Evolutionary conservation across 2,113 vertebrate species (phyloP).

Genomic region (Eonycteris spelaea): DNA sequence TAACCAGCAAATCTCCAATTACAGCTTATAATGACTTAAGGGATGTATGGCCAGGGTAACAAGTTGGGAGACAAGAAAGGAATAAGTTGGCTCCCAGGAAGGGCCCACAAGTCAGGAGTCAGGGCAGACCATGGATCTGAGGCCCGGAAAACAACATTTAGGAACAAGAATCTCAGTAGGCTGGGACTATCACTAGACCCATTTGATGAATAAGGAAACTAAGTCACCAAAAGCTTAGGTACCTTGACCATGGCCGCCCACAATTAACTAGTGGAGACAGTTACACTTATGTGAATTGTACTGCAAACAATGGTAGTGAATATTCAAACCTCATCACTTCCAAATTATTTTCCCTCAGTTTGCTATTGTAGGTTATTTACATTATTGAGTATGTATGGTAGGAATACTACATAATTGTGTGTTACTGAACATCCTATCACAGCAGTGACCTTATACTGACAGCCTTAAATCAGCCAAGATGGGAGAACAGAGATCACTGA

Average conservation of each 20-base stretch:
- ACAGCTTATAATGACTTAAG: background rate
- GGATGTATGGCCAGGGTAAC: background rate
- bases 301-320: background rate
- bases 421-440: background rate
- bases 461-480: background rate
- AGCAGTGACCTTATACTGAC: background rate
- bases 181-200: background rate
- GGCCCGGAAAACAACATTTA: background rate
- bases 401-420: background rate
- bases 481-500: background rate
- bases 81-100: background rate
- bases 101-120: background rate
- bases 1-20: background rate
- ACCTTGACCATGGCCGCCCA: background rate
- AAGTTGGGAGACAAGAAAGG: background rate
- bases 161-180: background rate
- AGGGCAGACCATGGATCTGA: background rate
- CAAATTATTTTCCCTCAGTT: background rate
- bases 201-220: background rate
- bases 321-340: background rate
- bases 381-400: background rate
- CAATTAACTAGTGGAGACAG: background rate
- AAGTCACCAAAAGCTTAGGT: background rate
- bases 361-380: background rate
- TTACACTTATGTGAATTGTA: background rate